Evolutionary conservation across 2,113 vertebrate genomes (phyloP).

Genomic region (Trogon surrucura): DNA sequence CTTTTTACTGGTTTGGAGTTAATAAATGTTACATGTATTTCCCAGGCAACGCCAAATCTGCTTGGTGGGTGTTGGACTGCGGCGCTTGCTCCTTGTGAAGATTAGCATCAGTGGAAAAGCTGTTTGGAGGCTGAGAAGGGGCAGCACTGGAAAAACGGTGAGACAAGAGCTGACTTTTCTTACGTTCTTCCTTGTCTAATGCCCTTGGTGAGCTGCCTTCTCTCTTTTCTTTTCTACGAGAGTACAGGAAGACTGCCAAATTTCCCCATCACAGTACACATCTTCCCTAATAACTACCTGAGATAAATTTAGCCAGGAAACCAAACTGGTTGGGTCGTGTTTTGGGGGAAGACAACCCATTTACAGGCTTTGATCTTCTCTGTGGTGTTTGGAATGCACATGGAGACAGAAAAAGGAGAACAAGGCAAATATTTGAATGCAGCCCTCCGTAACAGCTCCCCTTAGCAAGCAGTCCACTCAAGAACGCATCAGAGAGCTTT

Average conservation of each 20-base stretch:
- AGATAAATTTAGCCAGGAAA: conserved; percentile 4
- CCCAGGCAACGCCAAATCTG: neutral
- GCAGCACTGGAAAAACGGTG: fast-evolving
- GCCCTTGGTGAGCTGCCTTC: neutral
- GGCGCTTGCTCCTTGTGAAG: neutral
- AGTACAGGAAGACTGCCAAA: neutral
- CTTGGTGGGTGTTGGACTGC: neutral
- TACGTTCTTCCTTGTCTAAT: neutral
- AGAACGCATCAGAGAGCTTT: neutral
- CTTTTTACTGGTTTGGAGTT: neutral
- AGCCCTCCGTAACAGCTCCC: neutral
- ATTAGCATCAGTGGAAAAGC: neutral
- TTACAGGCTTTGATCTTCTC: neutral
- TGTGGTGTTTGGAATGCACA: neutral
- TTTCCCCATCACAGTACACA: neutral
- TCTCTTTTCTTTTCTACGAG: neutral
- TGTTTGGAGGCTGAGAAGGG: neutral
- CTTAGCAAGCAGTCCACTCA: neutral
- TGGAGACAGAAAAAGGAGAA: conserved; percentile 9
- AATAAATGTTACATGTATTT: neutral
- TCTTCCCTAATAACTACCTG: neutral
- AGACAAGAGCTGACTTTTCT: neutral
- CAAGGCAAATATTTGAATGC: neutral
- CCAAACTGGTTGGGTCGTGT: conserved; percentile 18
- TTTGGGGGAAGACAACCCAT: neutral